Base-by-base conservation (phyloP, 1,140 invertebrate genomes). In the Anoplolepis gracilipes region DNA sequence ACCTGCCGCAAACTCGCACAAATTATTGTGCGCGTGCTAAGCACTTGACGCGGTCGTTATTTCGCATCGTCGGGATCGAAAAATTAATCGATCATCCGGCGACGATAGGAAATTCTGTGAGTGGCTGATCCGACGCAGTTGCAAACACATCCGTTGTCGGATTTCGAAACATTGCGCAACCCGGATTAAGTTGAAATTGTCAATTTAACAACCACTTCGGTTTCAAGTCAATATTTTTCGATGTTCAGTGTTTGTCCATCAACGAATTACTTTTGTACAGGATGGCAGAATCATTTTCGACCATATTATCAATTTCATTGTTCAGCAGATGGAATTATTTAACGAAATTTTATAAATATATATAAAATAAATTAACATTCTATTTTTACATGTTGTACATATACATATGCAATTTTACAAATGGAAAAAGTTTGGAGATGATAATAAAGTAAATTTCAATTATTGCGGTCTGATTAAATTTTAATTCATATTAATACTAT, bases 131-230 rank as follows among this genome's bases (percentile, higher is more conserved):
- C 53, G 25, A 53, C 13, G 36, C n/a, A 69, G 49, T 46, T 59
- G 59, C 53, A 22, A 65, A 46, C 19, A 16, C 53, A 28, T 82
- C 19, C 67, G 53, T 82, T 82, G 67, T 82, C 67, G 53, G 55
- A 82, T 82, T 82, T 82, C 13, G 67, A 57, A 73, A 73, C 78
- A 65, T 57, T 57, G 53, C 49, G 36, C 25, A 22, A n/a, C 11
- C 0, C 42, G 65, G 78, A 82, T 82, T 82, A 82, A 73, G 67
- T 82, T 73, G 53, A 82, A 59, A 82, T 73, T 82, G 78, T 82
- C 78, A 82, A 73, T 82, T 82, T 73, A 61, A 72, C 53, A 72
- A 82, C 28, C 78, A 59, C 25, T 46, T 59, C 67, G 36, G 78
- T 72, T 39, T 55, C 77, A 67, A 81, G 36, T 82, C 78, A 73